Conservation (phyloP, 2,797 vertebrate species). For the Vespertilio murinus region DNA sequence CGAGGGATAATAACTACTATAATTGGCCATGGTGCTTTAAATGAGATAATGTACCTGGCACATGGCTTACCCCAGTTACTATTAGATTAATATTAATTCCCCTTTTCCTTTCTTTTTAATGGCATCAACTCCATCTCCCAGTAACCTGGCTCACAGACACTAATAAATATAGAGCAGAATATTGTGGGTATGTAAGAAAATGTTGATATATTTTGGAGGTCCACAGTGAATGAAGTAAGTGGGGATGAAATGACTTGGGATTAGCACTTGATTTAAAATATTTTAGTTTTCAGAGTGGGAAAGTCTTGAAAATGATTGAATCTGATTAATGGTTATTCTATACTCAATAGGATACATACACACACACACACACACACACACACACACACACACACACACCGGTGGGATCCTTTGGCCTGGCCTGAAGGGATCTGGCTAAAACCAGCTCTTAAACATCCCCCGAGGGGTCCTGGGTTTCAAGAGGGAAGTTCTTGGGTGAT, state of each 20-base stretch:
- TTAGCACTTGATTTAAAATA: slow-evolving; percentile 33
- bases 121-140: neutral
- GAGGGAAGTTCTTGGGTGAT: no score
- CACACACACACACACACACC: no score
- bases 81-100: neutral
- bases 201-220: neutral
- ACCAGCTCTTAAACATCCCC: no score
- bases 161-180: neutral
- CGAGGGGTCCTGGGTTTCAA: no score
- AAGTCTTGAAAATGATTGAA: neutral
- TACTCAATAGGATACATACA: no score
- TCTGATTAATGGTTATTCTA: neutral
- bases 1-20: neutral
- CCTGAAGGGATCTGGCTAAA: no score
- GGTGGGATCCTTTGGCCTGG: no score
- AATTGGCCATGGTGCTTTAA: neutral
- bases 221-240: neutral
- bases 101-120: neutral
- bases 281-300: neutral
- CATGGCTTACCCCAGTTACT: neutral
- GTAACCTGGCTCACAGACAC: neutral
- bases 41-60: neutral
- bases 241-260: neutral
- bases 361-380: no score
- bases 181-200: neutral